Evolutionary conservation across 2,113 vertebrate species (phyloP).

Genomic region (Corythornis vintsioides): DNA sequence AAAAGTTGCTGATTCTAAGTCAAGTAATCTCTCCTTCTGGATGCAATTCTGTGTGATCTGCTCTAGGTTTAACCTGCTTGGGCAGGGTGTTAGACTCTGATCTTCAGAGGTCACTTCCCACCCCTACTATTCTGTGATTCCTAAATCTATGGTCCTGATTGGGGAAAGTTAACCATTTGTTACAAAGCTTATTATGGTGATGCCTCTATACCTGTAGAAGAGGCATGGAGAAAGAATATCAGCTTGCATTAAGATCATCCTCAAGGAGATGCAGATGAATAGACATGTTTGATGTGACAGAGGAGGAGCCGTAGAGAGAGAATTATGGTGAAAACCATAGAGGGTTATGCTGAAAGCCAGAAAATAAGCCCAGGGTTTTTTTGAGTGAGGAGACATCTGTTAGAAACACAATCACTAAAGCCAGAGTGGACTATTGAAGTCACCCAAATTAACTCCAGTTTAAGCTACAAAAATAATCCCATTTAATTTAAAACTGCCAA

Average conservation of each 20-base stretch:
- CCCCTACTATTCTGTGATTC: too few relatives aligned
- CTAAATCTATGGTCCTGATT: neutral
- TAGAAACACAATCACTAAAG: neutral
- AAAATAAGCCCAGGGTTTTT: neutral
- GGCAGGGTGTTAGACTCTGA: too few relatives aligned
- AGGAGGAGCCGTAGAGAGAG: neutral
- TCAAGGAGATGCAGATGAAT: neutral
- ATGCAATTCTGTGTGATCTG: too few relatives aligned
- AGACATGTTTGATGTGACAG: rapidly evolving
- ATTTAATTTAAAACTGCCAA: neutral
- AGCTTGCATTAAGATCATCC: neutral
- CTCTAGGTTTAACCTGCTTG: too few relatives aligned
- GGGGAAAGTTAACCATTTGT: neutral
- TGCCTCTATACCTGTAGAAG: neutral
- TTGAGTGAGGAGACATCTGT: neutral
- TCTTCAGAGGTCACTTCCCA: too few relatives aligned
- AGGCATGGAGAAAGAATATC: rapidly evolving
- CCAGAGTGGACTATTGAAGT: neutral
- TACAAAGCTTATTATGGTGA: neutral
- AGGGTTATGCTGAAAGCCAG: neutral
- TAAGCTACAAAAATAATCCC: neutral
- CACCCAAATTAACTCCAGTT: neutral
- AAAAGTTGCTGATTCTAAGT: conserved; percentile 36
- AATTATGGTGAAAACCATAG: neutral
- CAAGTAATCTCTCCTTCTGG: neutral